phyloP scores from a whole-genome alignment of 2,797 vertebrate species.

The Sebastes paucispinis region DNA sequence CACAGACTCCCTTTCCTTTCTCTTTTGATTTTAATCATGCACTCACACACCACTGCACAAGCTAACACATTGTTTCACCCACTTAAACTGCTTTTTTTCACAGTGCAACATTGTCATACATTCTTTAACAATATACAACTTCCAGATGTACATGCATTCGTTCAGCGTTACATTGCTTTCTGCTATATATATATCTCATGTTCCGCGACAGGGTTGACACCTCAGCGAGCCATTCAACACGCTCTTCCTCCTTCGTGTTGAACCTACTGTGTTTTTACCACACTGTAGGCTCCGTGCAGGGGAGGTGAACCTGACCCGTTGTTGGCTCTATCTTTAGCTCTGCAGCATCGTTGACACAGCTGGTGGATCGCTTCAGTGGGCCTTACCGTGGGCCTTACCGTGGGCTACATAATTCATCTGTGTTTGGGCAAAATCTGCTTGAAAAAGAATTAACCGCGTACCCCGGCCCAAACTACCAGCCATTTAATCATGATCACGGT shows the following conservation, averaged over 20 bases:
- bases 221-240: background rate
- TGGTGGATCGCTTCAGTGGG: slow-evolving; percentile 38
- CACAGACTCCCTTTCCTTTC: background rate
- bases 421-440: slow-evolving; percentile 51
- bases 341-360: slow-evolving; percentile 25
- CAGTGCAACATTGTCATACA: background rate
- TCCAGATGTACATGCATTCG: background rate
- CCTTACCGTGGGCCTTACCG: slow-evolving; percentile 16
- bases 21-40: background rate
- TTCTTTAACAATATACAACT: slow-evolving; percentile 12
- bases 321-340: slow-evolving; percentile 58
- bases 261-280: slow-evolving; percentile 31
- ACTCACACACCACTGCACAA: background rate
- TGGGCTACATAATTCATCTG: slow-evolving; percentile 60
- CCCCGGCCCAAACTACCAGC: slow-evolving; percentile 29
- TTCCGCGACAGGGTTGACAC: background rate
- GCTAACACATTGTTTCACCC: background rate
- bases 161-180: background rate
- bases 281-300: slow-evolving; percentile 20
- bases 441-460: slow-evolving; percentile 37
- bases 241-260: background rate
- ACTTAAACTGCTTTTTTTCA: slow-evolving; percentile 3
- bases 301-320: slow-evolving; percentile 39
- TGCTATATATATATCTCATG: background rate
- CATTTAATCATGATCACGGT: slow-evolving; percentile 51